Evolutionary conservation across 2,113 vertebrate genomes (phyloP).

Genomic region (Corapipo altera): DNA sequence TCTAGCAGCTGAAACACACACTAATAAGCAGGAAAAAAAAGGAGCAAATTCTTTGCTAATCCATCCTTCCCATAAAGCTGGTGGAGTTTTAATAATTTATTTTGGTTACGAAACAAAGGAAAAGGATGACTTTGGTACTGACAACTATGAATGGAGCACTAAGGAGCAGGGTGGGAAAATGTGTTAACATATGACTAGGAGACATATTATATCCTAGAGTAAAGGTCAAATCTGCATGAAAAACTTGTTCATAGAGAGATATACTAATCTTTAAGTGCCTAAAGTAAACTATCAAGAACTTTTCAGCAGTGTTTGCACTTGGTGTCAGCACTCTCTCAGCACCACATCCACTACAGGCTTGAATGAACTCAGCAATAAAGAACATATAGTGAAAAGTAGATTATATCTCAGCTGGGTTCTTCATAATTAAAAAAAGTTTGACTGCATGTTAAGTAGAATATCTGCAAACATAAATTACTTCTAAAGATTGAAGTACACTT

Average conservation of each 20-base stretch:
- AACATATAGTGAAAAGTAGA: constrained; percentile 50
- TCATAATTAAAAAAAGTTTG: constrained; percentile 17
- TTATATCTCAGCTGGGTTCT: constrained; percentile 46
- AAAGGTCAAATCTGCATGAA: constrained; percentile 70
- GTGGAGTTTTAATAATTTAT: background rate
- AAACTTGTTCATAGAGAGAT: constrained; percentile 61
- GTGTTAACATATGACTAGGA: constrained; percentile 58
- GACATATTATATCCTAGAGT: constrained; percentile 58
- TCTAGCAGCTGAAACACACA: background rate
- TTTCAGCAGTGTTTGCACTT: constrained; percentile 71
- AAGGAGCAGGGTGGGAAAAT: constrained; percentile 1
- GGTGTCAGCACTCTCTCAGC: constrained; percentile 74
- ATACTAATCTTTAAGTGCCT: constrained; percentile 72
- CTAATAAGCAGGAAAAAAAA: background rate
- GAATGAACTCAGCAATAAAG: constrained; percentile 57
- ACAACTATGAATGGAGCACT: constrained; percentile 14
- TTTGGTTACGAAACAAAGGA: constrained; percentile 21
- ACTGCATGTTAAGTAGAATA: constrained; percentile 16
- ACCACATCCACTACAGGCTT: constrained; percentile 59
- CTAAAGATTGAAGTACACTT: background rate
- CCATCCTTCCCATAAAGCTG: background rate
- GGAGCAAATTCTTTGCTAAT: background rate
- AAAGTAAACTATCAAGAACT: constrained; percentile 72
- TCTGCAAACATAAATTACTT: constrained; percentile 6
- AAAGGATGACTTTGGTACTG: constrained; percentile 31